Percentiles rank a stretch among this genome's conserved stretches.
Evolutionary conservation across 2,797 vertebrate genomes (phyloP).

Genomic region (Leptoclinus maculatus): DNA sequence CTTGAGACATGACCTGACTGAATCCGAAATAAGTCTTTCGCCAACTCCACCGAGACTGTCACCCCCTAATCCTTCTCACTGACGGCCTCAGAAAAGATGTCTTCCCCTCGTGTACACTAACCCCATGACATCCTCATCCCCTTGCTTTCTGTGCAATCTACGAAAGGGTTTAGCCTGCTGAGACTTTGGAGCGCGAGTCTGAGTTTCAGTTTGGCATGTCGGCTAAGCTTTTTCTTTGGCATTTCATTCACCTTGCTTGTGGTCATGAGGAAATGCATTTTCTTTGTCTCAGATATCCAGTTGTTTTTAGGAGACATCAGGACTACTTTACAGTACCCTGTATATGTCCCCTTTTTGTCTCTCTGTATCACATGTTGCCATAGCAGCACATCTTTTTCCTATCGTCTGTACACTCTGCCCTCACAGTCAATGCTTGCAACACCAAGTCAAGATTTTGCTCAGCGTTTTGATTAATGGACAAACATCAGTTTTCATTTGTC

Average conservation of each 20-base stretch:
- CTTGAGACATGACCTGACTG: not conserved
- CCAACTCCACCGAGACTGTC: slow-evolving; percentile 9
- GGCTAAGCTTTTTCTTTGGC: not conserved
- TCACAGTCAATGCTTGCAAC: not conserved
- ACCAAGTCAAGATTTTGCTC: not conserved
- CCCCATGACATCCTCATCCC: slow-evolving; percentile 39
- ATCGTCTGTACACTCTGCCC: not conserved
- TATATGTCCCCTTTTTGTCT: not conserved
- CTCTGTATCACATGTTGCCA: slow-evolving; percentile 40
- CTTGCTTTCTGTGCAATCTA: slow-evolving; percentile 28
- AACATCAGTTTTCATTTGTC: slow-evolving; percentile 24
- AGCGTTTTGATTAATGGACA: slow-evolving; percentile 12
- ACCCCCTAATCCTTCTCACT: slow-evolving; percentile 27
- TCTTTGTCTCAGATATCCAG: not conserved
- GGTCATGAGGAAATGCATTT: slow-evolving; percentile 8
- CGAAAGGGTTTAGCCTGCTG: slow-evolving; percentile 31
- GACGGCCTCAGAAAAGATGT: slow-evolving; percentile 34
- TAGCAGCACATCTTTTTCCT: slow-evolving; percentile 22
- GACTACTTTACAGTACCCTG: not conserved
- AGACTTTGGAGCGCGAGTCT: not conserved
- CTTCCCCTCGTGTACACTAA: slow-evolving; percentile 28
- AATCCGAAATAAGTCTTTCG: slow-evolving; percentile 12
- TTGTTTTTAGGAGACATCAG: not conserved
- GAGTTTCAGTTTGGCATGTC: slow-evolving; percentile 14
- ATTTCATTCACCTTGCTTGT: slow-evolving; percentile 20